Base-by-base conservation (phyloP, 2,888 invertebrate species). In the Theodoxus fluviatilis region DNA sequence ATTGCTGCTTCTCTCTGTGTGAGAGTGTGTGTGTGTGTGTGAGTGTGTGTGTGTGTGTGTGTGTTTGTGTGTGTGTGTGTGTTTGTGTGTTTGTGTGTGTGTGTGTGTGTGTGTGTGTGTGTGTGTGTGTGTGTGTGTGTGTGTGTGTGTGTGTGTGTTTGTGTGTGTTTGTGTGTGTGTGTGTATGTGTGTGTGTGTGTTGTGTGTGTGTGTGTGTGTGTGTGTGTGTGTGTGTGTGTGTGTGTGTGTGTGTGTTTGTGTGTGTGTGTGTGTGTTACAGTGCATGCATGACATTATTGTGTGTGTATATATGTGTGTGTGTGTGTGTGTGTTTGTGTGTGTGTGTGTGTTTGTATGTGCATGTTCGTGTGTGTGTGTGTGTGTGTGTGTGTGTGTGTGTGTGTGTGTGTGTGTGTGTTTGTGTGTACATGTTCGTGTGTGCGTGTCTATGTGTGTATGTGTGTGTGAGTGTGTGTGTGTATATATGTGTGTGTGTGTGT, bases 381-480 rank as follows among this genome's bases (percentile, higher is more conserved):
- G 15, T 43, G 43, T 43, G 7, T 15, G 7, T 12, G 43, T 15
- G 9, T 15, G 9, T 12, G 43, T 12, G 7, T 15, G 15, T 43
- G 7, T 43, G 9, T 43, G 43, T 43, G 7, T 7, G 7, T 43
- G 43, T 43, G 43, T 7, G 7, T 12, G 7, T 43, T 43, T 43
- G 7, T 7, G 9, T 15, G 15, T 43, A 43, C 43, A 43, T 12
- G 7, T 43, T 43, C 18, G 9, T 12, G 7, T 15, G 9, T 43
- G 43, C 43, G 7, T 15, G 15, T 12, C 7, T 7, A 38, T 37
- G 37, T 63, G 61, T 63, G 18, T 63, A 38, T 37, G 2, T 63
- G 37, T 63, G 63, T 63, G 63, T 63, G 63, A 38, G 63, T 63
- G 63, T 63, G 63, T 63, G 63, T 37, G 37, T 63, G 37, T 59